phyloP scores from a whole-genome alignment of 2,113 vertebrate species.

The Zosterops pallidus region DNA sequence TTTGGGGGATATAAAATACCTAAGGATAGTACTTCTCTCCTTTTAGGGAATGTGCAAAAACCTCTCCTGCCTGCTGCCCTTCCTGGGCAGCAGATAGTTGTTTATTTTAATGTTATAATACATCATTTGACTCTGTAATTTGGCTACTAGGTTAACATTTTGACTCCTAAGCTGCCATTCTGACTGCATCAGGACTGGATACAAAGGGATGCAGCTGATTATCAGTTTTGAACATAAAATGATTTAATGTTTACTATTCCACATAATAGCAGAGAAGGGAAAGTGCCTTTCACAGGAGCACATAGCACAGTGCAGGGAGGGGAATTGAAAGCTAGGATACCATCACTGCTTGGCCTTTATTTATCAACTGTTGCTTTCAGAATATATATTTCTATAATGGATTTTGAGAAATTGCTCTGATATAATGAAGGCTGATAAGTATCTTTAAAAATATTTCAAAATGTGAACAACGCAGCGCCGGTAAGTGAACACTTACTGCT shows the following conservation, averaged over 20 bases:
- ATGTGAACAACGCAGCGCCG: fast-evolving
- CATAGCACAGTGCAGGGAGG: not conserved
- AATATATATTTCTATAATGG: not conserved
- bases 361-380: not conserved
- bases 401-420: not conserved
- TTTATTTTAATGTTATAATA: not conserved
- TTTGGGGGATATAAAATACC: not conserved
- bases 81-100: not conserved
- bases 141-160: not conserved
- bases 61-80: not conserved
- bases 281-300: not conserved
- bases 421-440: not conserved
- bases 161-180: not conserved
- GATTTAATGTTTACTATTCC: not conserved
- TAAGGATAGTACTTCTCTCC: not conserved
- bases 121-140: not conserved
- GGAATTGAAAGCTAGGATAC: not conserved
- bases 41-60: not conserved
- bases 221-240: not conserved
- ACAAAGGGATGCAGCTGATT: not conserved
- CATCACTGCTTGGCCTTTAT: not conserved
- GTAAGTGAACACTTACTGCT: fast-evolving
- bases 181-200: not conserved
- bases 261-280: not conserved
- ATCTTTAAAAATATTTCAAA: not conserved